Evolutionary conservation across 1,140 invertebrate genomes (phyloP), one percentile per base, ranked within the genome.

Genomic region (Sitobion miscanthi): DNA sequence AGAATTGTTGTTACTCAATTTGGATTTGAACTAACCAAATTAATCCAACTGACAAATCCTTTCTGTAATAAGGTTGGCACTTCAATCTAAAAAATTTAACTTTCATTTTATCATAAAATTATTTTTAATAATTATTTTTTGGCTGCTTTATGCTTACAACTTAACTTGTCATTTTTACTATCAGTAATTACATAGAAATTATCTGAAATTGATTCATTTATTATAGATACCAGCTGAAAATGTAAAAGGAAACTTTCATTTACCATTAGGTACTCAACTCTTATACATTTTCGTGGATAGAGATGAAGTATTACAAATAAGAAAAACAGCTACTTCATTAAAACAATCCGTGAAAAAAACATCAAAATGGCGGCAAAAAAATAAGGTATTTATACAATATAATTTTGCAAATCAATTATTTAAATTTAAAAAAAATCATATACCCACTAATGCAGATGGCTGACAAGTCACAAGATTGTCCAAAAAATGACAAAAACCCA

Each of bases 1-100:
- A 98, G 97, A 95, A 97, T 98, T 94, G 96, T 98, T 91, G 96
- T 97, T 35, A 97, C 97, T 0, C 97, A 98, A 94, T 95, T 98
- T 25, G 96, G 96, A 94, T 96, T 97, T 93, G 96, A 96, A 94
- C 95, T 98, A 93, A 97, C 97, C 6, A 98, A 98, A 94, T 96
- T 96, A 94, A 95, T 98, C 11, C 96, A 97, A 42, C 96, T 98
- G 54, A 97, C 97, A 57, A 97, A 98, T 96, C 97, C 97, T 9
- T 97, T 97, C 94, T 96, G 97, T 94, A 97, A 98, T 94, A 98
- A 97, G 95, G 96, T 96, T 97, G 95, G 96, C 96, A 93, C 86
- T 88, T 17, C 35, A n/a, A 69, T 35, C 0, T 21, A 82, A 82
- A 82, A 82, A 21, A 82, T 38, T 82, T 69, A n/a, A 69, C 11